These are phyloP conservation scores for Andrena flavipes DNA, from an alignment of 2,888 invertebrate species.

Conservation along the genomic window DNA sequence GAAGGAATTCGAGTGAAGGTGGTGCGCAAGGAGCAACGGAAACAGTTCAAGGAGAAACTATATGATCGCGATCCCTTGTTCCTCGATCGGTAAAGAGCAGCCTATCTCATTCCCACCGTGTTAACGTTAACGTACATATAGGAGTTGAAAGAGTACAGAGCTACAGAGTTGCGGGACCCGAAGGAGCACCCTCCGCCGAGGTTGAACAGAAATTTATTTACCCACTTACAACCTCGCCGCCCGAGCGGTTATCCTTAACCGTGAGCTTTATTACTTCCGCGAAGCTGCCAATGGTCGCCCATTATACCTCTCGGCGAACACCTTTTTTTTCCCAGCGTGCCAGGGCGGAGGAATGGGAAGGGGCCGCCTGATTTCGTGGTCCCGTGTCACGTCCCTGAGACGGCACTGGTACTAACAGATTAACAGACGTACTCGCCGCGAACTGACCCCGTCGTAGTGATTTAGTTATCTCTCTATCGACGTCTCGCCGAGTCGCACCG, in stretches of 20 bases:
- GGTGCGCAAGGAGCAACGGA: constrained; percentile 3
- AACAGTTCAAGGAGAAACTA: constrained; percentile 9
- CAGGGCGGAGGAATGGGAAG: constrained; percentile 43
- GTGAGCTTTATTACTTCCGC: constrained; percentile 63
- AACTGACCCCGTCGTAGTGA: constrained; percentile 82
- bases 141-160: too few relatives aligned
- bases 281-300: constrained; percentile 54
- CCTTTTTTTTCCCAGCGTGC: constrained; percentile 54
- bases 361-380: constrained; percentile 72
- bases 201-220: constrained; percentile 24
- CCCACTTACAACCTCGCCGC: constrained; percentile 14
- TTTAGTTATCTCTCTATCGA: constrained; percentile 82
- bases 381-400: constrained; percentile 77
- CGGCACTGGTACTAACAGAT: constrained; percentile 78
- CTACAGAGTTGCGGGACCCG: too few relatives aligned
- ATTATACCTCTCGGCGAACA: constrained; percentile 47
- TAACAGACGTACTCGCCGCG: constrained; percentile 80
- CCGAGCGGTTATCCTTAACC: constrained; percentile 45
- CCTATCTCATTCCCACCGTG: too few relatives aligned
- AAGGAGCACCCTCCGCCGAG: neutral
- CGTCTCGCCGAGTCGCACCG: constrained; percentile 76
- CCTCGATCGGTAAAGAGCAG: neutral
- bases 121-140: too few relatives aligned
- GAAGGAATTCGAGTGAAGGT: neutral
- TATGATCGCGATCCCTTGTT: neutral